Evolutionary conservation across 2,888 invertebrate species (phyloP).

Genomic region (Diploptera punctata): DNA sequence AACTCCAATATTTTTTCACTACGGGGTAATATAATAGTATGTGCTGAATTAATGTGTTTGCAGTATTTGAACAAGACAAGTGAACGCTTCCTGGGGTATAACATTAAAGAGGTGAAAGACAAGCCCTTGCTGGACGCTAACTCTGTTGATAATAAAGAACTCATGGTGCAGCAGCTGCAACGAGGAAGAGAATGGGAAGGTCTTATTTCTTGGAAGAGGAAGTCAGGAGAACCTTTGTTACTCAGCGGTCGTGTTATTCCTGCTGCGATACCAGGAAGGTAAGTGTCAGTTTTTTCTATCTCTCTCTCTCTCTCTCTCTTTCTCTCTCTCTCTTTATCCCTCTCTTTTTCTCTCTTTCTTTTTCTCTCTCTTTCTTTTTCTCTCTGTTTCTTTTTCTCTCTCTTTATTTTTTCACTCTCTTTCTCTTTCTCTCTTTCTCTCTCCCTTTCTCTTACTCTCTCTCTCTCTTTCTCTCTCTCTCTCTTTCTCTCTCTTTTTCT

Average conservation of each 20-base stretch:
- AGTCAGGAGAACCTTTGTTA: conserved; percentile 79
- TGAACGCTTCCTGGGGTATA: conserved; percentile 80
- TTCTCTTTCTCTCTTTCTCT: no score
- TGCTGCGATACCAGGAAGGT: conserved; percentile 43
- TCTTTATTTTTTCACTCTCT: no score
- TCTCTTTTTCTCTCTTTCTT: no score
- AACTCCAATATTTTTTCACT: background rate
- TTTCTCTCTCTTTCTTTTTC: no score
- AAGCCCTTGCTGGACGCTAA: conserved; percentile 64
- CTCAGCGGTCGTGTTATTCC: conserved; percentile 82
- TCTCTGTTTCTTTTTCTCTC: no score
- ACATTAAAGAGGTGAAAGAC: conserved; percentile 67
- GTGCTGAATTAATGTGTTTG: conserved; percentile 45
- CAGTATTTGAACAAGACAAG: conserved; percentile 89
- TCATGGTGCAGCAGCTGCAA: conserved; percentile 67
- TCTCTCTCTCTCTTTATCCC: no score
- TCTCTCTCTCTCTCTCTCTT: no score
- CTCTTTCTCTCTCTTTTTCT: no score
- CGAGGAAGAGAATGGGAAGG: conserved; percentile 81
- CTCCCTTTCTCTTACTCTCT: no score
- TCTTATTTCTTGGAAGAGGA: conserved; percentile 65
- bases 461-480: no score
- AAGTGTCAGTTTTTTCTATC: no score
- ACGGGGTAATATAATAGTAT: background rate
- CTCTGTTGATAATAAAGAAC: conserved; percentile 59